A percentile compares a stretch with the other conserved stretches of the same genome.
Conservation (phyloP, 2,888 invertebrate species). For the Lamproptera curius region DNA sequence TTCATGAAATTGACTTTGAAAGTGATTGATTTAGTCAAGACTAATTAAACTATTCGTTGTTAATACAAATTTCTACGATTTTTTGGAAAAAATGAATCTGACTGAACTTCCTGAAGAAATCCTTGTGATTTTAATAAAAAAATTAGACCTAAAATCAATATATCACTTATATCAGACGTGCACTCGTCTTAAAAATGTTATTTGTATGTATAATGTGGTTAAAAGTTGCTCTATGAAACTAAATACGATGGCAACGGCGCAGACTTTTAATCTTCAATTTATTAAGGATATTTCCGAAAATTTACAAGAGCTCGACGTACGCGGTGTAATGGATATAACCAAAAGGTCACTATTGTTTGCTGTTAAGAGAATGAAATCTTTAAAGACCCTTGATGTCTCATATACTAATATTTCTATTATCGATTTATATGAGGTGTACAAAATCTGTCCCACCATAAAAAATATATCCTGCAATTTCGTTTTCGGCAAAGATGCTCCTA, state of each 20-base stretch:
- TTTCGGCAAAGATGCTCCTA: constrained; percentile 32
- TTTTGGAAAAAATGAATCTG: constrained; percentile 6
- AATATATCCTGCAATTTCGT: constrained; percentile 48
- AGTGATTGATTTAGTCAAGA: no score
- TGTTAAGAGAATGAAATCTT: constrained; percentile 41
- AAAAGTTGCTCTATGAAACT: constrained; percentile 44
- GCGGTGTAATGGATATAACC: constrained; percentile 46
- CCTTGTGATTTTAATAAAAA: constrained; percentile 48
- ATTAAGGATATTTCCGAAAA: constrained; percentile 45
- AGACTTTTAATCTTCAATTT: constrained; percentile 43
- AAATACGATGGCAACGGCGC: constrained; percentile 42
- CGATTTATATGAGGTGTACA: constrained; percentile 48
- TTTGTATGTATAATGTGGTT: constrained; percentile 38
- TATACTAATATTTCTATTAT: constrained; percentile 49
- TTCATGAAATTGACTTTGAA: no score
- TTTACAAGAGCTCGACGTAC: constrained; percentile 46
- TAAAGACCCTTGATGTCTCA: constrained; percentile 51
- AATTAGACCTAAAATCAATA: constrained; percentile 44
- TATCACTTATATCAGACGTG: constrained; percentile 45
- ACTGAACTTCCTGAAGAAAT: constrained; percentile 48
- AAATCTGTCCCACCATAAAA: constrained; percentile 49
- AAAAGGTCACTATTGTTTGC: constrained; percentile 42
- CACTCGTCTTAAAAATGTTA: constrained; percentile 35
- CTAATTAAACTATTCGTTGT: no score
- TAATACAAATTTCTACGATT: no score